phyloP scores from a whole-genome alignment of 2,888 invertebrate genomes.

The Nephrotoma appendiculata region DNA sequence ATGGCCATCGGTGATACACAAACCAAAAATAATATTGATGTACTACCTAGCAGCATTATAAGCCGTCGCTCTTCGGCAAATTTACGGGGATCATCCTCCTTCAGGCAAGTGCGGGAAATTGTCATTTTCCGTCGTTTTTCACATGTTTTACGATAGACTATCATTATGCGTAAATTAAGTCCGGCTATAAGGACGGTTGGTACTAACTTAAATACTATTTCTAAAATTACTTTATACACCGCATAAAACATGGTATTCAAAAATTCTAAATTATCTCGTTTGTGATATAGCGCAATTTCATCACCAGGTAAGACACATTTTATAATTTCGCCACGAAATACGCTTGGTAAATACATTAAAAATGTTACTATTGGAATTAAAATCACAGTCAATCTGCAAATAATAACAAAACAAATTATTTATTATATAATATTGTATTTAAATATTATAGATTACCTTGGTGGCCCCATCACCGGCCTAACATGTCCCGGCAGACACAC shows the following conservation, averaged over 20 bases:
- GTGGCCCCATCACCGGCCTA: constrained; percentile 48
- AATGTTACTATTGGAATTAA: constrained; percentile 49
- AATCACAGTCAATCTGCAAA: constrained; percentile 40
- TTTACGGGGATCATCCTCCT: constrained; percentile 46
- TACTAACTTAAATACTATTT: constrained; percentile 48
- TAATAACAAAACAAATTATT: neutral
- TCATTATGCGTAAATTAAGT: constrained; percentile 48
- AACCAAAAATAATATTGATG: constrained; percentile 49
- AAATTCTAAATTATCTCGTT: constrained; percentile 36
- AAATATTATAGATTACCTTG: constrained; percentile 29
- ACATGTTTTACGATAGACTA: constrained; percentile 50
- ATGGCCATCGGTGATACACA: constrained; percentile 60
- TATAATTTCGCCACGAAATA: constrained; percentile 45
- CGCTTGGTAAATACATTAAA: constrained; percentile 51
- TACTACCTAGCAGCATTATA: constrained; percentile 48
- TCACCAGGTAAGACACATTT: constrained; percentile 36
- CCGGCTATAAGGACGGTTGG: constrained; percentile 51
- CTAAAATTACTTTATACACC: constrained; percentile 46
- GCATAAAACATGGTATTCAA: constrained; percentile 38
- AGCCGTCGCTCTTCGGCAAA: constrained; percentile 53
- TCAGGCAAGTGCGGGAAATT: constrained; percentile 38
- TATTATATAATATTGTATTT: too few species aligned
- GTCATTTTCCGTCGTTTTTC: constrained; percentile 50
- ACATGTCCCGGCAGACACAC: constrained; percentile 58
- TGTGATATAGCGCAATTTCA: constrained; percentile 42